Evolutionary conservation across 1,140 invertebrate genomes (phyloP).

Genomic region (Muscidifurax raptorellus): DNA sequence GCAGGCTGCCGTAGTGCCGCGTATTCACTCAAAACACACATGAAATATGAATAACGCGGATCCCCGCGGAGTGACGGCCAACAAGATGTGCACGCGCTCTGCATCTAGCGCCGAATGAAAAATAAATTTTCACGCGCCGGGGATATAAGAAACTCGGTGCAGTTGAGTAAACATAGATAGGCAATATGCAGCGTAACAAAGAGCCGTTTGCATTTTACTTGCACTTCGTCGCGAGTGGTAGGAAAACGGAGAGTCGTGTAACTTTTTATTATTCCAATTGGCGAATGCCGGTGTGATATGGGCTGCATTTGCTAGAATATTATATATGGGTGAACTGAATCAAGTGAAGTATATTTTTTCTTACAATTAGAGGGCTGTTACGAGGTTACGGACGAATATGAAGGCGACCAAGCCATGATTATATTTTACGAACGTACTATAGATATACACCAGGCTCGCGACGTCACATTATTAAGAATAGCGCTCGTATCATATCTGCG

Average conservation of each 20-base stretch:
- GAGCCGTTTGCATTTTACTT: neutral
- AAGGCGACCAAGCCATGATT: too few relatives aligned
- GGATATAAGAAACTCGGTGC: neutral
- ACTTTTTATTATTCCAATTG: neutral
- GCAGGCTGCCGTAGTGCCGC: neutral
- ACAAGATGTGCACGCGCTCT: neutral
- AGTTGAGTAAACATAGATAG: conserved; percentile 16
- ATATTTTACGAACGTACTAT: too few relatives aligned
- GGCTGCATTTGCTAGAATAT: too few relatives aligned
- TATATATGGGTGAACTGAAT: too few relatives aligned
- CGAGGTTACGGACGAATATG: too few relatives aligned
- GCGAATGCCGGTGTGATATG: neutral
- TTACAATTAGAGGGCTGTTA: too few relatives aligned
- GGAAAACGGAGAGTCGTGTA: neutral
- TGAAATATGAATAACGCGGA: conserved; percentile 33
- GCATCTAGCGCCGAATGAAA: neutral
- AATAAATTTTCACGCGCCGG: neutral
- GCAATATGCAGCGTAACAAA: conserved; percentile 14
- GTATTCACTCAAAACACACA: conserved; percentile 36
- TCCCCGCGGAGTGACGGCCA: conserved; percentile 16
- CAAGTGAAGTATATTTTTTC: too few relatives aligned
- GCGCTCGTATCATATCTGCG: neutral
- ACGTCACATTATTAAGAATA: too few relatives aligned
- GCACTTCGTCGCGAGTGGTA: neutral
- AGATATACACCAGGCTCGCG: too few relatives aligned